phyloP scores from a whole-genome alignment of 1,140 invertebrate species.

The Trachymyrmex septentrionalis region DNA sequence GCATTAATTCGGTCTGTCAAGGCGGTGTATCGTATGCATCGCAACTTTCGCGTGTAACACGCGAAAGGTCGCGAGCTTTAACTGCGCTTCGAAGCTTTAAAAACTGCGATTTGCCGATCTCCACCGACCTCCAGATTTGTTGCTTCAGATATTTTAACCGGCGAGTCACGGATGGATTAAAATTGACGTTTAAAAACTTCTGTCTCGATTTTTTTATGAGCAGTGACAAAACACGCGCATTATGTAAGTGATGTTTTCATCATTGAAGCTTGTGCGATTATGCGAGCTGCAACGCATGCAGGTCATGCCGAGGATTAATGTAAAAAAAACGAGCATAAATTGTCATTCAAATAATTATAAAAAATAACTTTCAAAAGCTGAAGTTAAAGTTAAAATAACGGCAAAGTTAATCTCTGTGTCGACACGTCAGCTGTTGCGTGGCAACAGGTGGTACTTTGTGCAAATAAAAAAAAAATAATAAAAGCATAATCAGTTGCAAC shows the following conservation, averaged over 20 bases:
- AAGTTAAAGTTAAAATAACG: slow-evolving; percentile 49
- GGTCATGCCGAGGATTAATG: too few relatives aligned
- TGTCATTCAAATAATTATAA: slow-evolving; percentile 30
- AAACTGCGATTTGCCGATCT: slow-evolving; percentile 29
- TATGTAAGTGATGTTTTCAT: neutral
- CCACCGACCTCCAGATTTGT: slow-evolving; percentile 33
- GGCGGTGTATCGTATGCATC: slow-evolving; percentile 34
- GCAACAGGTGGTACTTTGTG: slow-evolving; percentile 74
- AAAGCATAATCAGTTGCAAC: slow-evolving; percentile 46
- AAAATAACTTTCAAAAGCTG: slow-evolving; percentile 39
- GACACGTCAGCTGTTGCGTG: slow-evolving; percentile 63
- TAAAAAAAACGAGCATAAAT: neutral
- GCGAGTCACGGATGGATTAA: neutral
- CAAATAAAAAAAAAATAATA: slow-evolving; percentile 58
- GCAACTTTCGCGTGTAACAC: slow-evolving; percentile 48
- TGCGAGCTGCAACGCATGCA: too few relatives aligned
- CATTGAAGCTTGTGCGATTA: neutral
- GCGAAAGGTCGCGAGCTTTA: slow-evolving; percentile 52
- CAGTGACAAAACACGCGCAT: neutral
- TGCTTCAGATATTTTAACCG: slow-evolving; percentile 7
- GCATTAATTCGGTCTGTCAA: slow-evolving; percentile 53
- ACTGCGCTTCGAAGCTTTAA: slow-evolving; percentile 33
- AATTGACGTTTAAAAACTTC: slow-evolving; percentile 2
- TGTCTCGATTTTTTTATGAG: neutral
- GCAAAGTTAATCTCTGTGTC: slow-evolving; percentile 55